These are phyloP conservation scores for Leguminivora glycinivorella DNA, from an alignment of 1,140 invertebrate species.

Conservation along the genomic window DNA sequence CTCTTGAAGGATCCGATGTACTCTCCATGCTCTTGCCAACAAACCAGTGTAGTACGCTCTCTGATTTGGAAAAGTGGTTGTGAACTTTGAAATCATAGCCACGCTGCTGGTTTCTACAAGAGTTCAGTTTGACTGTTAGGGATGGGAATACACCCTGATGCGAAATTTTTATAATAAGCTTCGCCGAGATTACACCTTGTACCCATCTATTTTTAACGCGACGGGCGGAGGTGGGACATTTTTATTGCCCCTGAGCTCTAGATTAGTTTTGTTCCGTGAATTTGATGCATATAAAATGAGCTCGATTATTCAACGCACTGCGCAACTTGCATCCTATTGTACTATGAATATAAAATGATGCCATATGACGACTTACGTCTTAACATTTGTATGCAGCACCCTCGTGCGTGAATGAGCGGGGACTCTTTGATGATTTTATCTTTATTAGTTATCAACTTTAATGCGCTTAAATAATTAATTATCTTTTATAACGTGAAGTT, in stretches of 20 bases:
- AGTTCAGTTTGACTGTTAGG: constrained; percentile 48
- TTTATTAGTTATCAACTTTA: constrained; percentile 11
- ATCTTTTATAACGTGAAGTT: background rate
- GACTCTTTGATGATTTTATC: background rate
- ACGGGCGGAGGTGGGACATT: constrained; percentile 68
- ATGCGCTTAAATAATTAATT: constrained; percentile 1
- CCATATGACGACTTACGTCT: constrained; percentile 40
- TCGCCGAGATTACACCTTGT: constrained; percentile 74
- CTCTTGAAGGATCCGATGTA: constrained; percentile 5
- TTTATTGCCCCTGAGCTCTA: constrained; percentile 72
- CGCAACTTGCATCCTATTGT: constrained; percentile 58
- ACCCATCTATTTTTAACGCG: constrained; percentile 74
- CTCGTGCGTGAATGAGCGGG: constrained; percentile 14
- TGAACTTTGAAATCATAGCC: background rate
- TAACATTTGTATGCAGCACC: constrained; percentile 26
- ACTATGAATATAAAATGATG: constrained; percentile 67
- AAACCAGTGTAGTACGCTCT: background rate
- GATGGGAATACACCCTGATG: constrained; percentile 71
- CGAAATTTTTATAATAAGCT: constrained; percentile 74
- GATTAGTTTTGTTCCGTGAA: constrained; percentile 78
- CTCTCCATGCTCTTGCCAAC: background rate
- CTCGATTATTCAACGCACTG: constrained; percentile 72
- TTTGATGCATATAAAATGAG: constrained; percentile 78
- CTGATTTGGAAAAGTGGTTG: background rate
- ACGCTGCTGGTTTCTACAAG: background rate